Percentiles rank a stretch among this genome's conserved stretches.
Evolutionary conservation across 2,113 vertebrate genomes (phyloP).

Genomic region (Phalacrocorax pelagicus): DNA sequence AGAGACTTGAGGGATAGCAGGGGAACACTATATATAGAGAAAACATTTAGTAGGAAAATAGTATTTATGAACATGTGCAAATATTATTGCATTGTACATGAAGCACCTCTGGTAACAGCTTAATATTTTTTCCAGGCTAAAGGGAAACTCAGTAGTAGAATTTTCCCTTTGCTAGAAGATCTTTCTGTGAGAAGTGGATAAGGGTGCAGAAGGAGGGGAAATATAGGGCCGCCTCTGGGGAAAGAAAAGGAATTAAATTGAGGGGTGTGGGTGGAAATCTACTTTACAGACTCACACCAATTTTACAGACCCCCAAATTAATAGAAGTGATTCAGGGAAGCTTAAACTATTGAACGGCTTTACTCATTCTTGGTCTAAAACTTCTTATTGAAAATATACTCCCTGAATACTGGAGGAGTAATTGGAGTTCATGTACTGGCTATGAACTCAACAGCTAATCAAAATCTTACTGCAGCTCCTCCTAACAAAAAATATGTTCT

Average conservation of each 20-base stretch:
- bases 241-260: neutral
- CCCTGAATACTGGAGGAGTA: neutral
- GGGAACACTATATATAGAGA: neutral
- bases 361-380: neutral
- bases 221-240: neutral
- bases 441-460: neutral
- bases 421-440: neutral
- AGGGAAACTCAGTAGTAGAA: neutral
- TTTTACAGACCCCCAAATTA: conserved; percentile 3
- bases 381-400: neutral
- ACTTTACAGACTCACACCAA: neutral
- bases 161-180: neutral
- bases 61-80: neutral
- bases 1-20: neutral
- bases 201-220: neutral
- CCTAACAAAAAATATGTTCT: neutral
- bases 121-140: neutral
- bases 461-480: conserved; percentile 12
- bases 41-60: neutral
- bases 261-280: neutral
- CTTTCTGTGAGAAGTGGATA: neutral
- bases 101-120: neutral
- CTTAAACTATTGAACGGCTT: neutral
- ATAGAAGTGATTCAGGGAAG: neutral
- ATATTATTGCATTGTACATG: neutral